Evolutionary conservation across 1,140 invertebrate species (phyloP), one percentile per base, ranked within the genome.

Genomic region (Vanessa atalanta): DNA sequence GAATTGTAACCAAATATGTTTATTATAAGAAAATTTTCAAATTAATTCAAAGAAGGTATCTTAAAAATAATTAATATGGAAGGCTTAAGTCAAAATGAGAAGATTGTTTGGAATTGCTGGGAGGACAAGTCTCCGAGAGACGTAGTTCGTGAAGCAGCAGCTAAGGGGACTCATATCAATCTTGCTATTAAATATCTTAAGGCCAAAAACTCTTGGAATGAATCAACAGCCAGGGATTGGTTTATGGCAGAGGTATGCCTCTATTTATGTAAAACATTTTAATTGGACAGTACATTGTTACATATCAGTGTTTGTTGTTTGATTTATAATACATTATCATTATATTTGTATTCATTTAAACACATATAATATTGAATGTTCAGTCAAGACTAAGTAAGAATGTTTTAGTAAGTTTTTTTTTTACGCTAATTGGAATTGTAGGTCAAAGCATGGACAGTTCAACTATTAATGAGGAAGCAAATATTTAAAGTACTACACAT

Each of bases 401-500:
- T 43, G 37, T 9, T 43, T 43, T 9, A 43, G 37, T 43, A 43
- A 8, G 8, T 43, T 43, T 31, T 20, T 20, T 3, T 31, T 43
- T 43, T 43, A 43, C 9, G 6, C 9, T 9, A 9, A 43, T 43
- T 43, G 37, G 1, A 43, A 43, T 43, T 43, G 37, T 11, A 95
- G 93, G 95, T 95, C 8, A 93, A 94, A 79, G 88, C 90, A 69
- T 96, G 95, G 95, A 93, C 95, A 16, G 85, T 93, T 3, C 94
- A 95, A 80, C 85, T 95, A 37, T 79, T 96, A 26, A 84, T 91
- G n/a, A 91, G 95, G 72, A 94, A 93, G 79, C 95, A 95, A 83
- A 94, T 95, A 82, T 94, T 94, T 77, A 94, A 94, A 90, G 95
- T 94, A 43, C 93, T 94, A 14, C 95, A 95, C 87, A 93, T 95